Evolutionary conservation across 2,888 invertebrate species (phyloP).

Genomic region (Dermolepida albohirtum): DNA sequence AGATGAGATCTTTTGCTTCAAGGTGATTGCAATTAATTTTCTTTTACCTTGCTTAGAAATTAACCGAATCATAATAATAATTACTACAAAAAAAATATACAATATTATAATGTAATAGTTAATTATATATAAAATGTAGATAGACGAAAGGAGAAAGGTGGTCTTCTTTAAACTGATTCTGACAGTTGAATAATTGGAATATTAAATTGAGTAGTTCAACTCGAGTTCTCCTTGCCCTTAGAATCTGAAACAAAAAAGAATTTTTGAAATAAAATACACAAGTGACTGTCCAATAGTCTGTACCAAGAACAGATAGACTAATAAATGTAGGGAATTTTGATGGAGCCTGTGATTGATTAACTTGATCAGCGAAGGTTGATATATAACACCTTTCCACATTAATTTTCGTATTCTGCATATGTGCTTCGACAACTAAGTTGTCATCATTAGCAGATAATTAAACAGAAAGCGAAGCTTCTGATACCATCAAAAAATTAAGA

Average conservation of each 20-base stretch:
- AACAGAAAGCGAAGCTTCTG: too few relatives aligned
- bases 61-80: constrained; percentile 25
- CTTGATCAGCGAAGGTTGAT: too few relatives aligned
- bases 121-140: background rate
- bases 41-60: constrained; percentile 7
- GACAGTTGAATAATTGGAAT: constrained; percentile 39
- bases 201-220: constrained; percentile 66
- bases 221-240: constrained; percentile 75
- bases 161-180: constrained; percentile 38
- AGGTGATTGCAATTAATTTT: background rate
- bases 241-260: constrained; percentile 69
- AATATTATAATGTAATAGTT: constrained; percentile 10
- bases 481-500: too few relatives aligned
- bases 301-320: too few relatives aligned
- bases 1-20: constrained; percentile 35
- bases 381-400: too few relatives aligned
- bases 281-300: too few relatives aligned
- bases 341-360: too few relatives aligned
- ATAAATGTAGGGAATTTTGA: too few relatives aligned
- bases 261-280: too few relatives aligned
- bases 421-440: too few relatives aligned
- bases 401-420: too few relatives aligned
- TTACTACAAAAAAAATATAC: constrained; percentile 24
- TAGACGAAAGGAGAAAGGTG: constrained; percentile 17
- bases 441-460: too few relatives aligned